These are phyloP conservation scores for Crypturellus undulatus DNA, from an alignment of 2,113 vertebrate species.

Conservation along the genomic window DNA sequence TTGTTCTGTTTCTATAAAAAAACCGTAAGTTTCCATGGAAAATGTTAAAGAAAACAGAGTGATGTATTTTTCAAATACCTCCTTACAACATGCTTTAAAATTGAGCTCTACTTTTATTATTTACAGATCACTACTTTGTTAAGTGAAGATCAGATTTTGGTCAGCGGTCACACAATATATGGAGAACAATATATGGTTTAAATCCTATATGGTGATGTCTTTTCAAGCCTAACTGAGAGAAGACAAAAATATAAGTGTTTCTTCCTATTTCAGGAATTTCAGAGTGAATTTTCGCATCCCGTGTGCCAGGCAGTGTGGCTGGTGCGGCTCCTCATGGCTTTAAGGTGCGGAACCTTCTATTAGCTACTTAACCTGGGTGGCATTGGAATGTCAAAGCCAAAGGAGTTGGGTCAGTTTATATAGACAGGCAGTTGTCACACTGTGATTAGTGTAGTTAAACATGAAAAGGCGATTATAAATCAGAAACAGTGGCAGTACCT, in stretches of 20 bases:
- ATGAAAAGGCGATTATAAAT: not conserved
- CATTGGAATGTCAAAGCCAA: not conserved
- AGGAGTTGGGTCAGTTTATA: not conserved
- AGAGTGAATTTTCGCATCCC: not conserved
- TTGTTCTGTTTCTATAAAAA: not conserved
- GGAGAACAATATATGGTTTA: not conserved
- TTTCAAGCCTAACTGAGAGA: not conserved
- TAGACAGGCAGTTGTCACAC: not conserved
- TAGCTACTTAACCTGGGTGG: fast-evolving
- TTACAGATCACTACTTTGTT: not conserved
- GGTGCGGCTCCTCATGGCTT: fast-evolving
- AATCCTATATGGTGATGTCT: not conserved
- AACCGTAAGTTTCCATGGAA: fast-evolving
- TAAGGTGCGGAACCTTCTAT: not conserved
- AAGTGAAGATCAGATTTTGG: not conserved
- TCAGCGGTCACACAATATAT: not conserved
- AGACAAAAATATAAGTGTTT: not conserved
- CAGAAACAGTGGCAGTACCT: not conserved
- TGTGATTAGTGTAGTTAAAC: not conserved
- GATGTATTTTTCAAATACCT: not conserved
- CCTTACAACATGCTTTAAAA: not conserved
- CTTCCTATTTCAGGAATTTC: not conserved
- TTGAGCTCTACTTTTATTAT: not conserved
- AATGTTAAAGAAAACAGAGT: not conserved
- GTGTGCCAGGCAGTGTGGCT: not conserved